These are phyloP conservation scores for Cuculus canorus DNA, from an alignment of 2,797 vertebrate species.

Conservation along the genomic window DNA sequence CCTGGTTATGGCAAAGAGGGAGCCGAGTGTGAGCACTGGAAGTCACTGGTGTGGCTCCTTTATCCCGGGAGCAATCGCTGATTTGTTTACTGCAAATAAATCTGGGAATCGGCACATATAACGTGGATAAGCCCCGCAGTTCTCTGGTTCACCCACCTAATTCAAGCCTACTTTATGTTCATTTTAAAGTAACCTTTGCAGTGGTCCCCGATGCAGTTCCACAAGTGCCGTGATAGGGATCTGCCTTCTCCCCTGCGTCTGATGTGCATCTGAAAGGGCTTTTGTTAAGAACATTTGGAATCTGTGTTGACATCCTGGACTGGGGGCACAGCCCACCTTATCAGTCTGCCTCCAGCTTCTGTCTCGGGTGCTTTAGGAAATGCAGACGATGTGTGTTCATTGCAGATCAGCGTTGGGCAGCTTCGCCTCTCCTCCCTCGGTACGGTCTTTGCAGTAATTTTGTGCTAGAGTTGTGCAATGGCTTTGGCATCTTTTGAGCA, in stretches of 20 bases:
- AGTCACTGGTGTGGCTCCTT: not conserved
- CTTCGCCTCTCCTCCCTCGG: rapidly evolving
- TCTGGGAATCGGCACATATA: not conserved
- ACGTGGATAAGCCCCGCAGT: not conserved
- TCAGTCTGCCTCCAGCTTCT: not conserved
- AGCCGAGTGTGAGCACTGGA: not conserved
- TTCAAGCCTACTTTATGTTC: not conserved
- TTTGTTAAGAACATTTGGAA: not conserved
- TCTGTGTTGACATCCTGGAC: not conserved
- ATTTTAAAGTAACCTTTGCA: rapidly evolving
- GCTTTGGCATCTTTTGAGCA: not conserved
- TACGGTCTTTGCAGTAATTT: not conserved
- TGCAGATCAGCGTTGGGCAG: not conserved
- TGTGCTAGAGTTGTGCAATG: rapidly evolving
- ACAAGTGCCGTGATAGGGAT: rapidly evolving
- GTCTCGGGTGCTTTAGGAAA: rapidly evolving
- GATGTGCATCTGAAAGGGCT: not conserved
- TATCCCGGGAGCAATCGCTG: not conserved
- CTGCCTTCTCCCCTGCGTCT: not conserved
- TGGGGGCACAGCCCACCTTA: not conserved
- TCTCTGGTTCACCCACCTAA: rapidly evolving
- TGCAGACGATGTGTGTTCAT: rapidly evolving
- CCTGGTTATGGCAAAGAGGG: rapidly evolving
- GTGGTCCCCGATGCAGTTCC: not conserved
- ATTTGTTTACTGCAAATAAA: not conserved